These are phyloP conservation scores for Cyclura pinguis DNA, from an alignment of 2,797 vertebrate species.

Conservation along the genomic window DNA sequence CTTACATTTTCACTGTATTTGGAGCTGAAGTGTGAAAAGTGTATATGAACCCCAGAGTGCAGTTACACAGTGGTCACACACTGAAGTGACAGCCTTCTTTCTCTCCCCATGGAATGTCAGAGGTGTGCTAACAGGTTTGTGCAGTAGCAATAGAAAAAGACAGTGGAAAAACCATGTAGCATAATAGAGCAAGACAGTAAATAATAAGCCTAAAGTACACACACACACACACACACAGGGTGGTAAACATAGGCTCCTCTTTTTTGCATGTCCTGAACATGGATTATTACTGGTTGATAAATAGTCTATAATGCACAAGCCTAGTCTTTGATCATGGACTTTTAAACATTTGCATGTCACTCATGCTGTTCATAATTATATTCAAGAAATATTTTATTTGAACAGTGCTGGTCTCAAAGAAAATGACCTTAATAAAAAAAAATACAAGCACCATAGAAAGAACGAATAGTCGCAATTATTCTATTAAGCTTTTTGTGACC, in stretches of 20 bases:
- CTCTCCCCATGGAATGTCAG: background rate
- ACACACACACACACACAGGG: no score
- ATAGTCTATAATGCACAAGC: background rate
- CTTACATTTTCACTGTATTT: no score
- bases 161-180: background rate
- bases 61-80: no score
- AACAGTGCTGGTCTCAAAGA: background rate
- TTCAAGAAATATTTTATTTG: background rate
- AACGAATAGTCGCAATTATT: conserved; percentile 1
- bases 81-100: no score
- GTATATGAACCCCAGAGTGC: no score
- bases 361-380: background rate
- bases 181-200: background rate
- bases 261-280: background rate
- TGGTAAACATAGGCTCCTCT: background rate
- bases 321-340: background rate
- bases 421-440: background rate
- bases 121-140: background rate
- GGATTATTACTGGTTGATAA: background rate
- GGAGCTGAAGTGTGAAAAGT: no score
- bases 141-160: no score
- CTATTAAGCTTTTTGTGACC: conserved; percentile 1
- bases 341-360: background rate
- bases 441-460: background rate
- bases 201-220: background rate